A percentile compares a stretch with the other conserved stretches of the same genome.
These are phyloP conservation scores for Thymallus thymallus DNA, from an alignment of 2,113 vertebrate species.

Conservation along the genomic window DNA sequence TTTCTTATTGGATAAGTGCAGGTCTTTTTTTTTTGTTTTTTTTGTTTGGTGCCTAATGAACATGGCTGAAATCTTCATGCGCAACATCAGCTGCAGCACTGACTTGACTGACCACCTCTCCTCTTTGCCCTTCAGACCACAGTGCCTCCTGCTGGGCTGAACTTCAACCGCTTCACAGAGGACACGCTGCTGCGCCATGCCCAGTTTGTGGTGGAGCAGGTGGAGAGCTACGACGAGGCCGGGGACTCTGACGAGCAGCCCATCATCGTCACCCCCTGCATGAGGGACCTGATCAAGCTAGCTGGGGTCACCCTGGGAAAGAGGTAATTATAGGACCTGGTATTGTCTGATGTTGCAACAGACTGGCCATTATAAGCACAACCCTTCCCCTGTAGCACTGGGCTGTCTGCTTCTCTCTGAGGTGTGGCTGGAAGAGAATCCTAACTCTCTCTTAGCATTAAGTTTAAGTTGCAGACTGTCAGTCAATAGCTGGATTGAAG, in stretches of 20 bases:
- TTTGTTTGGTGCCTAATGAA: too few relatives aligned
- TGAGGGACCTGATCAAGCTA: conserved; percentile 94
- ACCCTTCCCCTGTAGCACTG: background rate
- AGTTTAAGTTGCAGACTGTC: background rate
- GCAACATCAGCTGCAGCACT: too few relatives aligned
- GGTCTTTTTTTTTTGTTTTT: too few relatives aligned
- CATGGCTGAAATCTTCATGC: background rate
- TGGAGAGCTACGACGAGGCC: conserved; percentile 95
- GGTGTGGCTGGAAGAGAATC: too few relatives aligned
- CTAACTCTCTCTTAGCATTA: background rate
- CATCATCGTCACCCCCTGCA: conserved; percentile 93
- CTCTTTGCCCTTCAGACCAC: conserved; percentile 78
- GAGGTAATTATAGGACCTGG: conserved; percentile 71
- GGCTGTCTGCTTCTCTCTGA: background rate
- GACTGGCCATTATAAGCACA: background rate
- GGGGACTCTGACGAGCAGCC: conserved; percentile 92
- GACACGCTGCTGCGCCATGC: conserved; percentile 94
- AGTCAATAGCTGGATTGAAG: background rate
- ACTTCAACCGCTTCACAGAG: conserved; percentile 95
- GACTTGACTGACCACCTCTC: background rate
- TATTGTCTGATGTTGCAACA: background rate
- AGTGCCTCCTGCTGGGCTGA: conserved; percentile 87
- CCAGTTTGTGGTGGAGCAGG: conserved; percentile 96
- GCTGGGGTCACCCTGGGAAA: conserved; percentile 94
- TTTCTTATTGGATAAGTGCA: too few relatives aligned